A percentile compares a stretch with the other conserved stretches of the same genome.
Evolutionary conservation across 1,140 invertebrate species (phyloP).

Genomic region (Zaprionus ornatus): DNA sequence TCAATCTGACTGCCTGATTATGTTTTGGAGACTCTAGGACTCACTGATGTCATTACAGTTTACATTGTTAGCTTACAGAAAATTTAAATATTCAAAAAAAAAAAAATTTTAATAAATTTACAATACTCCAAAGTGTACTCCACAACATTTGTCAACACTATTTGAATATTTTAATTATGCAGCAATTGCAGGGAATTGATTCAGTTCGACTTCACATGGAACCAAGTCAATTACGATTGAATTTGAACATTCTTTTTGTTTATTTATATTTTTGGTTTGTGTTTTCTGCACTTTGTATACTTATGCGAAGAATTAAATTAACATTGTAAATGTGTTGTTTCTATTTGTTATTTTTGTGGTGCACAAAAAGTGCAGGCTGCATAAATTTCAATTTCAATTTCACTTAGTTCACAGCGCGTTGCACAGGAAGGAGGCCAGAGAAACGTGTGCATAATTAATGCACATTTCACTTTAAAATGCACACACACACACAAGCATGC

Average conservation of each 20-base stretch:
- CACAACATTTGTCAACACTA: constrained; percentile 29
- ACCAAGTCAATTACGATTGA: constrained; percentile 5
- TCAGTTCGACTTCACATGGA: constrained; percentile 1
- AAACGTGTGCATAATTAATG: constrained; percentile 77
- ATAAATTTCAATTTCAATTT: constrained; percentile 54
- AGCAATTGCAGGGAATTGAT: neutral
- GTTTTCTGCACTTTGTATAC: constrained; percentile 8
- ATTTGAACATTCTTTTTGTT: neutral
- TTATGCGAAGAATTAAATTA: constrained; percentile 8
- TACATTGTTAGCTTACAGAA: neutral
- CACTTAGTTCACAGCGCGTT: constrained; percentile 42
- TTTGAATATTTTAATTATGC: constrained; percentile 26
- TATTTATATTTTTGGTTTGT: neutral
- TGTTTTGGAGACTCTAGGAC: neutral
- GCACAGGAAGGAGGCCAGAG: constrained; percentile 16
- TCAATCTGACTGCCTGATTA: too few species aligned
- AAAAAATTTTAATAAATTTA: neutral
- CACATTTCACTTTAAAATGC: constrained; percentile 81
- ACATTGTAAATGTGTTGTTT: constrained; percentile 11
- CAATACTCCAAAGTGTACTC: neutral
- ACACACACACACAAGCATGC: constrained; percentile 46
- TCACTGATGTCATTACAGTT: neutral
- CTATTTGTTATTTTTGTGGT: constrained; percentile 16
- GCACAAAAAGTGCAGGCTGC: constrained; percentile 26
- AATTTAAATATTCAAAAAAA: neutral